phyloP scores from a whole-genome alignment of 1,140 invertebrate genomes.

The Sycophila sp. region DNA sequence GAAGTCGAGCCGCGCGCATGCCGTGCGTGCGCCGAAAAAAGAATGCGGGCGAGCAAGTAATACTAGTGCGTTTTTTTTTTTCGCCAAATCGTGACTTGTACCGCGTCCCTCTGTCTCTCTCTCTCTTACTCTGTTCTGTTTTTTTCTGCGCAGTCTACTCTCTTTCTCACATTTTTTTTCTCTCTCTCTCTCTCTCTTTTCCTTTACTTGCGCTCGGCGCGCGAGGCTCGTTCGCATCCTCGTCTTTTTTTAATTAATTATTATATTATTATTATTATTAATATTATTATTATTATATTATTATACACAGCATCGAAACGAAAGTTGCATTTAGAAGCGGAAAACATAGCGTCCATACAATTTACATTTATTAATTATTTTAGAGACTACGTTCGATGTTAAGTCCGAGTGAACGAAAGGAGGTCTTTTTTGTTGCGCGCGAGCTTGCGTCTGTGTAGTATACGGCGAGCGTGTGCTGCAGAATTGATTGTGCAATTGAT shows the following conservation, averaged over 20 bases:
- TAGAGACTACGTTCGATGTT: not conserved
- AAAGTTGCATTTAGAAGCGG: constrained; percentile 28
- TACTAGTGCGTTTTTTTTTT: not conserved
- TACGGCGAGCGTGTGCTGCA: not conserved
- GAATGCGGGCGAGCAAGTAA: constrained; percentile 19
- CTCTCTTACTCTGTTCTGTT: no score
- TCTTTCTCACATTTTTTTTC: not conserved
- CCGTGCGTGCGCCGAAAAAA: constrained; percentile 16
- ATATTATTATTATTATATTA: not conserved
- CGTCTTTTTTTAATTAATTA: no score
- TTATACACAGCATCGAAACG: constrained; percentile 8
- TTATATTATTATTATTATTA: not conserved
- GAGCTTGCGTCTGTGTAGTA: not conserved
- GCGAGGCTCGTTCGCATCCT: no score
- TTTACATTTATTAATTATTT: not conserved
- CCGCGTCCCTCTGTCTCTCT: not conserved
- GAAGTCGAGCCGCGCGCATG: not conserved
- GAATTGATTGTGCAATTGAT: constrained; percentile 25
- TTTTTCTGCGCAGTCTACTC: no score
- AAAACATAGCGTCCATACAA: constrained; percentile 9
- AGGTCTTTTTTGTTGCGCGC: not conserved
- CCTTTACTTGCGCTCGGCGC: no score
- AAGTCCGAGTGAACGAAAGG: not conserved
- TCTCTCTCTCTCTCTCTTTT: not conserved
- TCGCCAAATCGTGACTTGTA: not conserved